Conservation (phyloP, 1,140 invertebrate species). For the Anagrus nilaparvatae region DNA sequence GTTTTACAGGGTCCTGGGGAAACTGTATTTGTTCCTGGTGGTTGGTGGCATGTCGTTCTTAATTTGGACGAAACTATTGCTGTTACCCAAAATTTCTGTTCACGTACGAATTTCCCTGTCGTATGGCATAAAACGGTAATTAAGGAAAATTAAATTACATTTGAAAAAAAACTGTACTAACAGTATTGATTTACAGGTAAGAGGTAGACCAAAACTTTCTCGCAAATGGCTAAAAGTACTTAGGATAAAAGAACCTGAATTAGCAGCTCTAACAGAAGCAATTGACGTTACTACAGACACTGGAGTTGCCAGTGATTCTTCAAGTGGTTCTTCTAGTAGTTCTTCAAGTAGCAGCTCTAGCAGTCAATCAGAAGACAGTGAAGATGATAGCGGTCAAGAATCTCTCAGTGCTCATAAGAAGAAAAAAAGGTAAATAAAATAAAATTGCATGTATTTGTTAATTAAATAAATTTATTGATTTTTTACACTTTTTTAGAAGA, state of each 20-base stretch:
- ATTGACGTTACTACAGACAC: constrained; percentile 80
- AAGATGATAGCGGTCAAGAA: constrained; percentile 74
- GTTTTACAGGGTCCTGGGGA: constrained; percentile 95
- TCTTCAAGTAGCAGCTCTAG: constrained; percentile 56
- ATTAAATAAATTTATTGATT: background rate
- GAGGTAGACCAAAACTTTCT: constrained; percentile 89
- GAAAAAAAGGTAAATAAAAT: constrained; percentile 52
- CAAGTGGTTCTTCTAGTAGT: constrained; percentile 80
- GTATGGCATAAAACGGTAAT: constrained; percentile 96
- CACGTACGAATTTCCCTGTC: constrained; percentile 88
- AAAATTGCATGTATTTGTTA: constrained; percentile 5
- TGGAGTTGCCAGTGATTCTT: constrained; percentile 89
- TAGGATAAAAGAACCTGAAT: constrained; percentile 64
- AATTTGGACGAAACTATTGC: constrained; percentile 94
- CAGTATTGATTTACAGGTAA: constrained; percentile 28
- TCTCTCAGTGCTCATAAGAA: constrained; percentile 80
- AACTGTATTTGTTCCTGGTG: constrained; percentile 96
- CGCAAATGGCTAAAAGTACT: constrained; percentile 48
- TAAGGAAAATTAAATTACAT: background rate
- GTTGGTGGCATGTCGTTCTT: constrained; percentile 98
- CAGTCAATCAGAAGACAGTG: constrained; percentile 54
- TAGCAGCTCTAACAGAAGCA: constrained; percentile 72
- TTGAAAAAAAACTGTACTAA: constrained; percentile 1
- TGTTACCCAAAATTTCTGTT: constrained; percentile 97
- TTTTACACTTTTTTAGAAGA: constrained; percentile 37